phyloP scores from a whole-genome alignment of 92 coral and sea anemone genomes.

The Siderastrea siderea region DNA sequence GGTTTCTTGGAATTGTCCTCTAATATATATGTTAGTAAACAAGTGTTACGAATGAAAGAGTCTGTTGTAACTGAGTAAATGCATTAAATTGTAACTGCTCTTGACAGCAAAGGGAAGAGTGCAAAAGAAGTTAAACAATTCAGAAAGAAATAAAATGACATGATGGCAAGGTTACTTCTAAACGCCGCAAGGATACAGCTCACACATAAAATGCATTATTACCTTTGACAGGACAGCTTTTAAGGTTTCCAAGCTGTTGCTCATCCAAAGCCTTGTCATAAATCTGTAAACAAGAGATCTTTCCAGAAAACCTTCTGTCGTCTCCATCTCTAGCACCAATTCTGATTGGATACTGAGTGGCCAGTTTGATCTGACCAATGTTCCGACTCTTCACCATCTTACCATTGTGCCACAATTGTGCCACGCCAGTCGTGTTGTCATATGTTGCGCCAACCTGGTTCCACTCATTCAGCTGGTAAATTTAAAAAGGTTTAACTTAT shows the following conservation, averaged over 20 bases:
- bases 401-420: constrained; percentile 98
- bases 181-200: neutral
- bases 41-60: neutral
- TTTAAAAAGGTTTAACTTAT: neutral
- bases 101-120: too few species aligned
- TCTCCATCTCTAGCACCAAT: constrained; percentile 96
- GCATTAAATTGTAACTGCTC: too few species aligned
- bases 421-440: constrained; percentile 98
- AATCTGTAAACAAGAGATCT: constrained; percentile 94
- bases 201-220: neutral
- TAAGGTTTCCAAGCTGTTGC: constrained; percentile 94
- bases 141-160: too few species aligned
- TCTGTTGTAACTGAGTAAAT: neutral
- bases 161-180: too few species aligned
- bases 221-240: constrained; percentile 94
- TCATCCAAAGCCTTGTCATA: constrained; percentile 92
- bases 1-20: too few species aligned
- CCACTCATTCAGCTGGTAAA: constrained; percentile 87
- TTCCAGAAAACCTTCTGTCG: constrained; percentile 89
- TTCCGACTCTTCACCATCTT: constrained; percentile 99
- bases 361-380: constrained; percentile 91
- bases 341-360: constrained; percentile 95
- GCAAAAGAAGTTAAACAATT: too few species aligned
- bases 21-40: too few species aligned
- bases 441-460: constrained; percentile 99